Conservation (phyloP, 2,113 vertebrate genomes). For the Clarias magur region DNA sequence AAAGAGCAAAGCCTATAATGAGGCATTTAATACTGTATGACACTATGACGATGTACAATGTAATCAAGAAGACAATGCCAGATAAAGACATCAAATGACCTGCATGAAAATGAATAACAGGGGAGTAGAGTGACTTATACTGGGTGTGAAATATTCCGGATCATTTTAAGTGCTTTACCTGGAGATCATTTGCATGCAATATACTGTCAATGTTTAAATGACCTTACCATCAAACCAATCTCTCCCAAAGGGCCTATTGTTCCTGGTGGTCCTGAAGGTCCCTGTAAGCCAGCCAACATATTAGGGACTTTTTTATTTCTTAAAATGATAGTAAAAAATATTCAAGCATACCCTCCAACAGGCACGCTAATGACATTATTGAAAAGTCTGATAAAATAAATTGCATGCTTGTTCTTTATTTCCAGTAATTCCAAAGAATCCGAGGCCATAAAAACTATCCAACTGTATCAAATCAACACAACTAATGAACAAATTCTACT, state of each 20-base stretch:
- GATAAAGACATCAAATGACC: neutral
- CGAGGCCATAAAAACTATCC: neutral
- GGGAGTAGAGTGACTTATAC: neutral
- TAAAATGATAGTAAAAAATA: neutral
- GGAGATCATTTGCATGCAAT: neutral
- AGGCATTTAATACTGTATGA: neutral
- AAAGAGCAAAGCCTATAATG: neutral
- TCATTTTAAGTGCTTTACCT: neutral
- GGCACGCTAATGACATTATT: neutral
- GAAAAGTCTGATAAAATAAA: neutral
- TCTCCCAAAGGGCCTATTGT: slow-evolving; percentile 81
- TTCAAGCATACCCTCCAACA: neutral
- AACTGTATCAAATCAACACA: no score
- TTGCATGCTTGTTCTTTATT: neutral
- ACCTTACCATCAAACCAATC: slow-evolving; percentile 82
- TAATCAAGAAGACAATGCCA: neutral
- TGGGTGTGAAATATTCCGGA: neutral
- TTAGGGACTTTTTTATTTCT: neutral
- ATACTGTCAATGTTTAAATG: no score
- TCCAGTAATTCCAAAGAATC: neutral
- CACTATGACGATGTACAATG: neutral
- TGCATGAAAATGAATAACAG: neutral
- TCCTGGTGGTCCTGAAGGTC: slow-evolving; percentile 82
- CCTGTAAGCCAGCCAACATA: slow-evolving; percentile 71
- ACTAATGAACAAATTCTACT: neutral